Base-by-base conservation (phyloP, 2,888 invertebrate genomes). In the Griposia aprilina region DNA sequence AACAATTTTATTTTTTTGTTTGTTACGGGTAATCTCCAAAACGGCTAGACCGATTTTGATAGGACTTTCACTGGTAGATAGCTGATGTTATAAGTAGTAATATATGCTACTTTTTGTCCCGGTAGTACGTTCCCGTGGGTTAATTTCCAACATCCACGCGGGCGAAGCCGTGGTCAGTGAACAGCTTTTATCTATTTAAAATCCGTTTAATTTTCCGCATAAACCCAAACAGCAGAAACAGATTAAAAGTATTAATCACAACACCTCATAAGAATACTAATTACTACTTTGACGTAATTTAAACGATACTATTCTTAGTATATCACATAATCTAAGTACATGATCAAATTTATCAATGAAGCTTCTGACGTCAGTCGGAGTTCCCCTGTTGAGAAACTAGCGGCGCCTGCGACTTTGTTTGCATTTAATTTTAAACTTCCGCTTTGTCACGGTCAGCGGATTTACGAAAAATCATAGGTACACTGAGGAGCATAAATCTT, bases 341-440 rank as follows among this genome's bases (percentile, higher is more conserved):
- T 81, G 84, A 68, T 69, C 50, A 48, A 81, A 77, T 76, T 84
- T 59, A 73, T 81, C 71, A 83, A 83, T 83, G 70, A 76, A 77
- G 11, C 13, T 5, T 8, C 26, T 81, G 72, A 81, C 69, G 77
- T 84, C 70, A 74, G 23, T 6, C 30, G 83, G 76, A 76, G 84
- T 81, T 76, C 62, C 83, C 84, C 65, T 50, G 48, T 60, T 41
- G 55, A 50, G 45, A 30, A 52, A 57, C 17, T 45, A 57, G 70
- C 30, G 30, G 41, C 57, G 67, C 36, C 13, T 50, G 41, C 57
- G 62, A 41, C 1, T 74, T 57, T 57, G 20, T 68, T 30, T 55
- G 15, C 15, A 15, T 48, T 50, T 17, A 17, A 60, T 23, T 71
- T 60, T 13, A 20, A 68, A 20, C 20, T 57, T 62, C 13, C 45